Evolutionary conservation across 2,888 invertebrate species (phyloP), one percentile per base, ranked within the genome.

Genomic region (Caenorhabditis imperialis): DNA sequence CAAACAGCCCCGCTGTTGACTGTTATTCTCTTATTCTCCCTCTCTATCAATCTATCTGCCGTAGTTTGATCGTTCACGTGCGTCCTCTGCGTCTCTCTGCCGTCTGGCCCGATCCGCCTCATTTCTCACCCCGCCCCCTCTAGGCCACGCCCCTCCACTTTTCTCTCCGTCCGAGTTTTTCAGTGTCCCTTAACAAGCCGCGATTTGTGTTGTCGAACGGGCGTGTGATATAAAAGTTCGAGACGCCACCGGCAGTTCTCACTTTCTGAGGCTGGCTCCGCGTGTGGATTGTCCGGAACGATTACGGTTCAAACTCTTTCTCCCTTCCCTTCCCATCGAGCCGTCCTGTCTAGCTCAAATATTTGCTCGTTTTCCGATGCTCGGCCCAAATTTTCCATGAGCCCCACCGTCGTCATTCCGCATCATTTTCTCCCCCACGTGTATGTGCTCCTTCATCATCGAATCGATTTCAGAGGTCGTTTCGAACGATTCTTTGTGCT

Each of bases 401-500:
- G 44, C 40, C 18, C 45, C 22, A 23, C 22, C 27, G 8, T 45
- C 37, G 12, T 22, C 35, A 30, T 25, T 25, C 53, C 27, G 6
- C 18, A 51, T 37, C 12, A 25, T 16, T 10, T 35, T 44, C 20
- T 20, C 22, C 25, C 6, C 23, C 37, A 37, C 16, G 38, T 50
- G 18, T 51, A 6, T 6, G 6, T 10, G 30, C n/a, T n/a, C n/a
- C n/a, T n/a, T n/a, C n/a, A n/a, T n/a, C n/a, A n/a, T n/a, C n/a
- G n/a, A n/a, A n/a, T n/a, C n/a, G n/a, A 16, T 77, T 79, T 58
- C 77, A 79, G 79, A 79, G 70, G 69, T 51, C 77, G 75, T 50
- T 67, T 73, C 55, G 77, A 82, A 67, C 67, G 78, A 48, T 79
- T 82, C 53, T 74, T 76, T 42, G 81, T 78, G 20, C 75, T 79